Percentiles rank a stretch among this genome's conserved stretches.
Evolutionary conservation across 2,797 vertebrate genomes (phyloP).

Genomic region (Orestias chungarensis): DNA sequence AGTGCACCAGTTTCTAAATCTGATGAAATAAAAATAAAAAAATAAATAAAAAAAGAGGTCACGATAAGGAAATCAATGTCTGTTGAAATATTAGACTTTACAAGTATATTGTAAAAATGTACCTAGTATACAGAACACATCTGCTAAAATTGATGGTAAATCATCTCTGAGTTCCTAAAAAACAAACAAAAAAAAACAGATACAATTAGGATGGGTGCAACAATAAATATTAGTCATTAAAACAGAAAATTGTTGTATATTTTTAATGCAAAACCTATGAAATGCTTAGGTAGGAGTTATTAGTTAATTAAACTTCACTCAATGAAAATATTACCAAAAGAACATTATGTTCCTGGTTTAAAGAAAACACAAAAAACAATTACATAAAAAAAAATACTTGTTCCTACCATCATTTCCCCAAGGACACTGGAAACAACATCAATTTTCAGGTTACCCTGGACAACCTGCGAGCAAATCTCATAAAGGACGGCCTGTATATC

Average conservation of each 20-base stretch:
- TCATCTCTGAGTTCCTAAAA: conserved; percentile 92
- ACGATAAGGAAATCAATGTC: background rate
- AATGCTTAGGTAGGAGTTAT: background rate
- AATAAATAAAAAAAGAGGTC: background rate
- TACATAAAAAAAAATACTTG: conserved; percentile 25
- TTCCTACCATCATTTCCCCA: conserved; percentile 89
- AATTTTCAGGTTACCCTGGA: conserved; percentile 94
- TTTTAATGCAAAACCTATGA: background rate
- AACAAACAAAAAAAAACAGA: conserved; percentile 18
- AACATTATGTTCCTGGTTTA: background rate
- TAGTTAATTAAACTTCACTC: background rate
- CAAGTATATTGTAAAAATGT: conserved; percentile 5
- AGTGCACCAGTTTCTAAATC: conserved; percentile 97
- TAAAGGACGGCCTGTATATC: conserved; percentile 94
- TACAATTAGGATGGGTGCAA: background rate
- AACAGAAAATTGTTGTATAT: background rate
- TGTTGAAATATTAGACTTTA: background rate
- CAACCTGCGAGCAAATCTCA: conserved; percentile 92
- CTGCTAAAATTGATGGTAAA: conserved; percentile 96
- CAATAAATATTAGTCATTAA: background rate
- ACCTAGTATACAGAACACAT: conserved; percentile 98
- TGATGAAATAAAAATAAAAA: conserved; percentile 47
- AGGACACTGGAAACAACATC: conserved; percentile 91
- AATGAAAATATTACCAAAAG: background rate
- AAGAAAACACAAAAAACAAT: background rate